A percentile compares a stretch with the other conserved stretches of the same genome.
Evolutionary conservation across 2,113 vertebrate genomes (phyloP).

Genomic region (Microtus richardsoni): DNA sequence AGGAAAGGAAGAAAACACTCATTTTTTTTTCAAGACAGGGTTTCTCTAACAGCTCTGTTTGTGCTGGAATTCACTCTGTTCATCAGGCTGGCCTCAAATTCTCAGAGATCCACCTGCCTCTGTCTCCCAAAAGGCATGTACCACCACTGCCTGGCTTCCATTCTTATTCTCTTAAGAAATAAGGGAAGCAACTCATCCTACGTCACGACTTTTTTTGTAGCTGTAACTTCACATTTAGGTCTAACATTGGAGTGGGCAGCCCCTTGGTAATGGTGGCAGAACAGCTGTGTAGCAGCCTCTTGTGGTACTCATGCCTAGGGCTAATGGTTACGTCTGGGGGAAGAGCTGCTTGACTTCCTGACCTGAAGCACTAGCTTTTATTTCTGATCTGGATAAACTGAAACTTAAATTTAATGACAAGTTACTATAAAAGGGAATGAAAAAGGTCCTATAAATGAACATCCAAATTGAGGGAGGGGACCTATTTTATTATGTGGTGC

Average conservation of each 20-base stretch:
- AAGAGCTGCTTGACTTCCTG: neutral
- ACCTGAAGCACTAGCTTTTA: neutral
- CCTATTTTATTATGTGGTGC: neutral
- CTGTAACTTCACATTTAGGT: neutral
- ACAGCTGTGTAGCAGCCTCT: neutral
- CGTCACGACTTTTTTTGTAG: neutral
- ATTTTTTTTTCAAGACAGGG: too few species aligned
- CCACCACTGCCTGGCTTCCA: neutral
- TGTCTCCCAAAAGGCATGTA: neutral
- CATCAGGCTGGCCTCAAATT: neutral
- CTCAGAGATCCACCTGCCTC: neutral
- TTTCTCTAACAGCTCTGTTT: neutral
- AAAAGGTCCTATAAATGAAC: neutral
- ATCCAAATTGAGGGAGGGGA: too few species aligned
- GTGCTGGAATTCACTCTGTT: neutral
- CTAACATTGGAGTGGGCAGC: neutral
- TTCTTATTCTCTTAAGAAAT: slow-evolving; percentile 24
- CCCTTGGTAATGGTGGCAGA: neutral
- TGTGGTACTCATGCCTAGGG: neutral
- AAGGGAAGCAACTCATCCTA: neutral
- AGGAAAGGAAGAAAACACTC: neutral
- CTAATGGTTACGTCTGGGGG: neutral
- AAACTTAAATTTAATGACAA: slow-evolving; percentile 12
- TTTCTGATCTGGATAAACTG: neutral
- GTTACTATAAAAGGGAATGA: slow-evolving; percentile 13